phyloP scores from a whole-genome alignment of 2,888 invertebrate genomes.

The Oscheius sp. region DNA sequence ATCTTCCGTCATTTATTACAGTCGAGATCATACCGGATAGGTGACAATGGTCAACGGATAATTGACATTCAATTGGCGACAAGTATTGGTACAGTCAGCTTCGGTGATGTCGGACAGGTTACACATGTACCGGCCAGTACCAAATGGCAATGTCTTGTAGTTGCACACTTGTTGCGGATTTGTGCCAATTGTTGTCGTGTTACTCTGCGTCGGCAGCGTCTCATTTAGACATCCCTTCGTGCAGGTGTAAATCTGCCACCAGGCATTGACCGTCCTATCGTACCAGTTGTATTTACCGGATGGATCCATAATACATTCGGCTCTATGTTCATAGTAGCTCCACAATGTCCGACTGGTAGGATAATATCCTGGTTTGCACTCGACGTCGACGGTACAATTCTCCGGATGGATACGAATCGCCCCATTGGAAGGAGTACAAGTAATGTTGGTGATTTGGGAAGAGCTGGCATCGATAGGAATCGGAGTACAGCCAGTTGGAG shows the following conservation, averaged over 20 bases:
- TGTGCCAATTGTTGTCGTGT: too few species aligned
- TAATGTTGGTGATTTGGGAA: background rate
- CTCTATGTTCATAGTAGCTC: background rate
- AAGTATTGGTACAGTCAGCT: background rate
- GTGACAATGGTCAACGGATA: background rate
- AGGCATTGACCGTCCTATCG: background rate
- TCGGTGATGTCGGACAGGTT: too few species aligned
- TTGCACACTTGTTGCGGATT: too few species aligned
- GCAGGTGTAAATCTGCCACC: background rate
- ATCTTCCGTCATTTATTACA: background rate
- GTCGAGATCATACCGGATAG: background rate
- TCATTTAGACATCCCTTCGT: background rate
- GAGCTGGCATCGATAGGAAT: background rate
- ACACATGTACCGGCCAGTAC: too few species aligned
- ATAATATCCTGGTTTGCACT: background rate
- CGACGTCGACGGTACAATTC: constrained; percentile 9
- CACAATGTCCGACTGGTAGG: background rate
- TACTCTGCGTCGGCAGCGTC: background rate
- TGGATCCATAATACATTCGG: background rate
- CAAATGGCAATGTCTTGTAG: too few species aligned
- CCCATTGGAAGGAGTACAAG: constrained; percentile 2
- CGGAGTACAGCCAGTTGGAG: constrained; percentile 1
- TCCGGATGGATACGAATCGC: constrained; percentile 9
- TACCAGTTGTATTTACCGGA: constrained; percentile 9
- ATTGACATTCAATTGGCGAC: background rate